A percentile compares a stretch with the other conserved stretches of the same genome.
These are phyloP conservation scores for Trachelus iudaicus DNA, from an alignment of 2,888 invertebrate species.

Conservation along the genomic window DNA sequence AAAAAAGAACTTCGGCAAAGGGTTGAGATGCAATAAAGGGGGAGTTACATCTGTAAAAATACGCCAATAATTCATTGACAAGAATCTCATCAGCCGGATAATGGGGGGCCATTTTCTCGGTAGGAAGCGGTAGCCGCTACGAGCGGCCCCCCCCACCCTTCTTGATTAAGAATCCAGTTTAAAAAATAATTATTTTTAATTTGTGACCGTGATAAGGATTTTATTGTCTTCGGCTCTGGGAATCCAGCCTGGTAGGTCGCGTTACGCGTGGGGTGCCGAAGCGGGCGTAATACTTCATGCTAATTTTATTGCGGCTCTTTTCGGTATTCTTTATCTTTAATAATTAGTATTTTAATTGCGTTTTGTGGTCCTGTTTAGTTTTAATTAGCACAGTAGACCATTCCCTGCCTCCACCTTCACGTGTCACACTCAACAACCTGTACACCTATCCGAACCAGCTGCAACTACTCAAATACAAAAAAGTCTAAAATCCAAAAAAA, in stretches of 20 bases:
- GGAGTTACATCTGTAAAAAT: constrained; percentile 53
- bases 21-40: constrained; percentile 58
- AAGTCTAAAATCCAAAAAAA: not conserved
- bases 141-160: constrained; percentile 26
- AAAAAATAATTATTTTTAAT: constrained; percentile 66
- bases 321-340: constrained; percentile 48
- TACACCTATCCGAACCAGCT: not conserved
- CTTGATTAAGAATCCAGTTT: constrained; percentile 61
- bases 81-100: constrained; percentile 63
- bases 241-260: constrained; percentile 30
- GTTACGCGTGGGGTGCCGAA: constrained; percentile 38
- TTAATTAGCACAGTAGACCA: constrained; percentile 13
- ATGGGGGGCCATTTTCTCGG: constrained; percentile 55
- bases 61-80: constrained; percentile 65
- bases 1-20: constrained; percentile 46
- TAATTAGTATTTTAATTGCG: constrained; percentile 51
- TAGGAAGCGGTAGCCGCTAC: constrained; percentile 37
- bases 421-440: not conserved
- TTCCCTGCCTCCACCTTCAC: not conserved
- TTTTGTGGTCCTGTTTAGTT: constrained; percentile 25
- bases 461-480: not conserved
- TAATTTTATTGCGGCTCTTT: constrained; percentile 56
- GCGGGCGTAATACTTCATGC: constrained; percentile 49
- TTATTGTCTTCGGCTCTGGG: constrained; percentile 44
- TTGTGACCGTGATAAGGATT: constrained; percentile 58